phyloP scores from a whole-genome alignment of 1,140 invertebrate genomes.

The Frieseomelitta varia region DNA sequence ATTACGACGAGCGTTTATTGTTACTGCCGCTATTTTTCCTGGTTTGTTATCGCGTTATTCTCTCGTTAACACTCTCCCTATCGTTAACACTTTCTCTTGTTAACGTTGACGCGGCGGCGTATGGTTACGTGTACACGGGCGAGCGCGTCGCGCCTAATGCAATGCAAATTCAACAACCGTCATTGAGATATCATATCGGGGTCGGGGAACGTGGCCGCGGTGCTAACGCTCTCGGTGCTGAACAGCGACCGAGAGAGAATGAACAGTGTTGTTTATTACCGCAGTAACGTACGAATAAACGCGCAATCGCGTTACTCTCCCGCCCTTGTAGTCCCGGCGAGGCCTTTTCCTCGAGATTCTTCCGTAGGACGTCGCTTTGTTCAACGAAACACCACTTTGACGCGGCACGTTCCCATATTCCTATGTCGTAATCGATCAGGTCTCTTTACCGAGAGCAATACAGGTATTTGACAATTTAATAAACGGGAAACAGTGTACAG shows the following conservation, averaged over 20 bases:
- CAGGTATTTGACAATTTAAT: no score
- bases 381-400: background rate
- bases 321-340: no score
- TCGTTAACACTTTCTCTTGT: constrained; percentile 37
- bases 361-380: constrained; percentile 27
- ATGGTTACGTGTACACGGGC: no score
- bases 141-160: constrained; percentile 1
- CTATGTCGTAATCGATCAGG: no score
- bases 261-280: constrained; percentile 45
- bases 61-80: constrained; percentile 35
- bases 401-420: background rate
- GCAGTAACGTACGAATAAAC: constrained; percentile 35
- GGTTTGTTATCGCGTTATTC: constrained; percentile 25
- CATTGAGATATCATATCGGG: constrained; percentile 53
- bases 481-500: no score
- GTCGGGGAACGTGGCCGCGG: background rate
- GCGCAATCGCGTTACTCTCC: constrained; percentile 31
- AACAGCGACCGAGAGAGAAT: constrained; percentile 32
- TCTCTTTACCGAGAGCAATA: no score
- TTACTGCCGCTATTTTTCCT: constrained; percentile 38
- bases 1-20: constrained; percentile 36
- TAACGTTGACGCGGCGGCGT: constrained; percentile 21
- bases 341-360: background rate
- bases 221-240: background rate
- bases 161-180: constrained; percentile 48